A percentile compares a stretch with the other conserved stretches of the same genome.
Evolutionary conservation across 2,113 vertebrate genomes (phyloP).

Genomic region (Oostethus manadensis): DNA sequence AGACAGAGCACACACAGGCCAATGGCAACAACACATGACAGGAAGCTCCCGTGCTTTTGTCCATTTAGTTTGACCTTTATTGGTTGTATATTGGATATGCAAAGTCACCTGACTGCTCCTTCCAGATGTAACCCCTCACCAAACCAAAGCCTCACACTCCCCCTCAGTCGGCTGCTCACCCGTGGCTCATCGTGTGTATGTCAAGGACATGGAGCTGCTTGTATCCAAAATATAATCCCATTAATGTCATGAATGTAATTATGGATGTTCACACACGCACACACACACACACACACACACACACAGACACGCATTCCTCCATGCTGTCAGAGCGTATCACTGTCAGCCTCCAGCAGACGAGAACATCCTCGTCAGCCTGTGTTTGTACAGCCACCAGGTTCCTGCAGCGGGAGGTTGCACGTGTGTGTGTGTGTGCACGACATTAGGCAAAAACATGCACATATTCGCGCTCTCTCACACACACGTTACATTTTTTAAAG

Average conservation of each 20-base stretch:
- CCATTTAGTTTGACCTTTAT: neutral
- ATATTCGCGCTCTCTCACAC: neutral
- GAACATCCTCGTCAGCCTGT: slow-evolving; percentile 32
- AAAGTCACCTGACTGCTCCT: neutral
- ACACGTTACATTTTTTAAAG: neutral
- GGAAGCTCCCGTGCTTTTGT: neutral
- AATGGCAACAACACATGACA: neutral
- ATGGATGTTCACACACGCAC: slow-evolving; percentile 54
- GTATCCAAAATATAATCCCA: slow-evolving; percentile 57
- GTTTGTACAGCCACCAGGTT: slow-evolving; percentile 10
- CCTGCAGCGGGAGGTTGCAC: neutral
- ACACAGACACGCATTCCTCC: slow-evolving; percentile 1
- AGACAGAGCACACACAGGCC: neutral
- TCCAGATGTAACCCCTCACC: neutral
- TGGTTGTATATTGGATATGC: no score
- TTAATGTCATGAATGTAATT: slow-evolving; percentile 58
- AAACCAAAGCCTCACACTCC: neutral
- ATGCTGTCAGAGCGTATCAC: slow-evolving; percentile 46
- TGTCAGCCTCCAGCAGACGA: slow-evolving; percentile 43
- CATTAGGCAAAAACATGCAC: no score
- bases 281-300: slow-evolving; percentile 10
- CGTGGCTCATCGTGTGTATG: slow-evolving; percentile 29
- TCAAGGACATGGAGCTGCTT: slow-evolving; percentile 51
- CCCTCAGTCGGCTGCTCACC: slow-evolving; percentile 26
- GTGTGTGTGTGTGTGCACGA: no score